These are phyloP conservation scores for Hepsetus odoe DNA, from an alignment of 2,113 vertebrate genomes.

Conservation along the genomic window DNA sequence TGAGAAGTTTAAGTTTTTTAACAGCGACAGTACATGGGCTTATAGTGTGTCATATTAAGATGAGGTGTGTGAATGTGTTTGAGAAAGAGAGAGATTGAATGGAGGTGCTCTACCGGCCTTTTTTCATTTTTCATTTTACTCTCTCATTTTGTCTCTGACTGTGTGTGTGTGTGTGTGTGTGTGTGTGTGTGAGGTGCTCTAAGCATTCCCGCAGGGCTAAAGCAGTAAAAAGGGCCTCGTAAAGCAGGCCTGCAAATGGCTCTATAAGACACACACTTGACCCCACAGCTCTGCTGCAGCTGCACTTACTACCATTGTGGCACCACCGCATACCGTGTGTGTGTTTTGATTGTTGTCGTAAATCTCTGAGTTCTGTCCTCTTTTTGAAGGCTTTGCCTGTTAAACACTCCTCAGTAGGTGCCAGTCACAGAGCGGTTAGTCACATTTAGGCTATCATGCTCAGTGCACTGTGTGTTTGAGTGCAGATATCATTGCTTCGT, in stretches of 20 bases:
- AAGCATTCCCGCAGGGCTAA: slow-evolving; percentile 23
- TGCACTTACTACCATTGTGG: background rate
- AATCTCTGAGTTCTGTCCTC: background rate
- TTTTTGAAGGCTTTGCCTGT: background rate
- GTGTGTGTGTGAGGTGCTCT: slow-evolving; percentile 15
- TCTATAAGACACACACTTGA: slow-evolving; percentile 36
- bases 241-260: slow-evolving; percentile 38
- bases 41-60: background rate
- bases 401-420: background rate
- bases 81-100: background rate
- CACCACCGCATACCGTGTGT: background rate
- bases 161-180: slow-evolving; percentile 11
- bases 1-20: too few relatives aligned
- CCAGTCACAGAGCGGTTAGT: background rate
- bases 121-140: slow-evolving; percentile 23
- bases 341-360: background rate
- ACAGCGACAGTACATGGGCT: too few relatives aligned
- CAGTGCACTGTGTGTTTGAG: background rate
- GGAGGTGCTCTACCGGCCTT: background rate
- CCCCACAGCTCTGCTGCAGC: slow-evolving; percentile 24
- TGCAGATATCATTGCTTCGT: background rate
- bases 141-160: slow-evolving; percentile 26
- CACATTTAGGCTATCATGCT: background rate
- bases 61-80: slow-evolving; percentile 2
- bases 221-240: slow-evolving; percentile 34